These are phyloP conservation scores for Meteorus cinctellus DNA, from an alignment of 2,888 invertebrate species.

Conservation along the genomic window DNA sequence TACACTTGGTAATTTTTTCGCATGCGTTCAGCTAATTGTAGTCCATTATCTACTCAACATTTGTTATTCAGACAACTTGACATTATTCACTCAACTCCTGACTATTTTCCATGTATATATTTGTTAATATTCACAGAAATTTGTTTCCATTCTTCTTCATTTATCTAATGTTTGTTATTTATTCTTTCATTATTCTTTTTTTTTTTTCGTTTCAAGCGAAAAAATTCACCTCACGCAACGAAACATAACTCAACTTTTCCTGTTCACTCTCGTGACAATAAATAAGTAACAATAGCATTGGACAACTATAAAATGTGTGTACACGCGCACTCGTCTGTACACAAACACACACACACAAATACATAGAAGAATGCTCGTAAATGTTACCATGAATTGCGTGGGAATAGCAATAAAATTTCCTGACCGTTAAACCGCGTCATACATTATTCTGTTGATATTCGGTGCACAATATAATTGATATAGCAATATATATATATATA, in stretches of 20 bases:
- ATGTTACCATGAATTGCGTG: slow-evolving; percentile 40
- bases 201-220: background rate
- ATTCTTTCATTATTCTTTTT: background rate
- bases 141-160: background rate
- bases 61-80: too few relatives aligned
- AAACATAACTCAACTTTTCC: background rate
- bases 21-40: too few relatives aligned
- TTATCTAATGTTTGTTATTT: background rate
- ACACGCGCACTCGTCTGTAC: background rate
- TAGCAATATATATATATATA: slow-evolving; percentile 8
- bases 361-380: slow-evolving; percentile 32
- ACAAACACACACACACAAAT: slow-evolving; percentile 6
- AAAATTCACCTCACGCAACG: slow-evolving; percentile 7
- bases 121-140: background rate
- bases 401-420: slow-evolving; percentile 40
- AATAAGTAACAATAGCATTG: slow-evolving; percentile 36
- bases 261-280: slow-evolving; percentile 28
- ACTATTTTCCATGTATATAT: background rate
- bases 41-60: too few relatives aligned
- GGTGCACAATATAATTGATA: slow-evolving; percentile 12
- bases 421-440: slow-evolving; percentile 24
- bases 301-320: slow-evolving; percentile 13
- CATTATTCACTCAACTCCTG: too few relatives aligned
- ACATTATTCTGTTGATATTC: slow-evolving; percentile 21
- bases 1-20: too few relatives aligned